Base-by-base conservation (phyloP, 2,888 invertebrate genomes). In the Dryobotodes eremita region DNA sequence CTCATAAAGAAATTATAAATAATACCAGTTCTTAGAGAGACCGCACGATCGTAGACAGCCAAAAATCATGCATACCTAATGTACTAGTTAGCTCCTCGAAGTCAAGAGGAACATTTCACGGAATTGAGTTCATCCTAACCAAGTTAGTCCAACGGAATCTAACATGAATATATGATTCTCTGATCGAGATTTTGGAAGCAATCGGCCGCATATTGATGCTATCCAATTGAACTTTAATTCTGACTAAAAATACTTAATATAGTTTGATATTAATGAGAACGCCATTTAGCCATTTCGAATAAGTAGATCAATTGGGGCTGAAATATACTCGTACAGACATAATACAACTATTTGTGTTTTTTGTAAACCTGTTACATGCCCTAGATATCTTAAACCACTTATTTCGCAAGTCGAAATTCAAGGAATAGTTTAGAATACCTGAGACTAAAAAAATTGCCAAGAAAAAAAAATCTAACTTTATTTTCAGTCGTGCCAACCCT, bases 121-220 rank as follows among this genome's bases (percentile, higher is more conserved):
- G 36, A 84, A 87, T 77, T 73, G 80, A 84, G 85, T 75, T 77
- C 70, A 80, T 75, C 66, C 66, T 73, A 66, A 71, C 61, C 26
- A 46, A 85, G 77, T 64, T 86, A 76, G 76, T 75, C 66, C 80
- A 72, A 77, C 62, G 64, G 69, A 68, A 84, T 77, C 72, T 68
- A 83, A 71, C 55, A 79, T 86, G 85, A 86, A 85, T 85, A 74
- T 74, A 76, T 79, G 84, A 83, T 85, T 59, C 55, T 42, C 36
- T 55, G 59, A 86, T 86, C 74, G 57, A 70, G 76, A 85, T 75
- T 77, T 72, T 70, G 77, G 23, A 59, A 53, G 76, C 65, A 31
- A 76, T 82, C 46, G 23, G 31, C 57, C 23, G 79, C 53, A 79
- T 59, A 64, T 73, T n/a, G 7, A 10, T 42, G 13, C 11, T 62